A percentile compares a stretch with the other conserved stretches of the same genome.
Evolutionary conservation across 2,113 vertebrate genomes (phyloP).

Genomic region (Ranitomeya variabilis): DNA sequence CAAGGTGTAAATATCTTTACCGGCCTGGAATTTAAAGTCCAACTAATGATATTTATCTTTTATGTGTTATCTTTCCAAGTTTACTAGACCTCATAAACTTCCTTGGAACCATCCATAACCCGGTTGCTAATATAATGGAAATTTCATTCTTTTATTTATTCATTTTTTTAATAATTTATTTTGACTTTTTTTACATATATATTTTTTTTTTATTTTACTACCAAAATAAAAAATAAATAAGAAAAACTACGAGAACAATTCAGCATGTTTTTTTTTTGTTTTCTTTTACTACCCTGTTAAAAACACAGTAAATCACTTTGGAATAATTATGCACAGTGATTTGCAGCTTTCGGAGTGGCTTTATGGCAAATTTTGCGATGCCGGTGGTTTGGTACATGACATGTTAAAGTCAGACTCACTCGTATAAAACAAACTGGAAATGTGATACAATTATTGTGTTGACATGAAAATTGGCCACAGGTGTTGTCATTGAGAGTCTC

Average conservation of each 20-base stretch:
- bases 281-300: neutral
- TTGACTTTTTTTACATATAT: neutral
- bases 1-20: conserved; percentile 46
- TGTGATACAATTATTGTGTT: conserved; percentile 46
- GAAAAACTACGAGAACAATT: neutral
- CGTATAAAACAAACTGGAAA: conserved; percentile 47
- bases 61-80: conserved; percentile 41
- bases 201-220: neutral
- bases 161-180: neutral
- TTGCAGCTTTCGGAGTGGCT: neutral
- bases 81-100: conserved; percentile 47
- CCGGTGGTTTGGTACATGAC: conserved; percentile 13
- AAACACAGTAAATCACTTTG: neutral
- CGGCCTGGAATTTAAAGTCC: conserved; percentile 39
- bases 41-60: conserved; percentile 51
- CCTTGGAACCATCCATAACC: conserved; percentile 30
- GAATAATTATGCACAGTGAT: conserved; percentile 27
- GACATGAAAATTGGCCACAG: conserved; percentile 46
- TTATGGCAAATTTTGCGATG: conserved; percentile 1
- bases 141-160: conserved; percentile 1
- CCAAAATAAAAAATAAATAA: neutral
- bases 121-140: conserved; percentile 22
- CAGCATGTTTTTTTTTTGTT: conserved; percentile 6
- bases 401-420: conserved; percentile 5
- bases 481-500: conserved; percentile 42